Evolutionary conservation across 2,113 vertebrate genomes (phyloP).

Genomic region (Sus scrofa): DNA sequence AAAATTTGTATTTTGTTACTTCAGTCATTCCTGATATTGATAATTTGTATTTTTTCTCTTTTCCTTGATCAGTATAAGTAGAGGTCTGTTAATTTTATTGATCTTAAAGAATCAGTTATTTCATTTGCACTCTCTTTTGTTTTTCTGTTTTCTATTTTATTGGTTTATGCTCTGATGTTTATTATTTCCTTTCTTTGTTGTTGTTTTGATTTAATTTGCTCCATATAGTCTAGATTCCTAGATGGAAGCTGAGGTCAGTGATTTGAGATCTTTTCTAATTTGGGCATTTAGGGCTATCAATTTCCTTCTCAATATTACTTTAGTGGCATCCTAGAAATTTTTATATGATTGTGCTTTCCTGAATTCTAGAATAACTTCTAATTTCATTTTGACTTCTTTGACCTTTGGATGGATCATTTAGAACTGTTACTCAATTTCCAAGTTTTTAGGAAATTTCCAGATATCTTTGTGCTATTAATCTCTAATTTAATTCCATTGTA

Average conservation of each 20-base stretch:
- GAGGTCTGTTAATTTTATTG: background rate
- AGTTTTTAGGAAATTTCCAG: background rate
- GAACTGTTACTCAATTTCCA: background rate
- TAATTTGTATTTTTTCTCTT: background rate
- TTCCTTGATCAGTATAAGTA: background rate
- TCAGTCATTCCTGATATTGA: background rate
- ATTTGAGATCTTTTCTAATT: background rate
- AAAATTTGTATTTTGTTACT: background rate
- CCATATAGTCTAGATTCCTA: background rate
- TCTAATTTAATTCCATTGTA: background rate
- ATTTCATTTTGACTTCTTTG: background rate
- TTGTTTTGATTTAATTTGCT: background rate
- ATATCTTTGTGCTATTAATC: background rate
- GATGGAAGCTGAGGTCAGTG: background rate
- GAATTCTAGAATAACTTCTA: background rate
- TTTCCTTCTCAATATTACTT: background rate
- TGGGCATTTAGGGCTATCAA: background rate
- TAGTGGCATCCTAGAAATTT: background rate
- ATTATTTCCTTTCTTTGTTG: background rate
- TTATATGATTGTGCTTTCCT: background rate
- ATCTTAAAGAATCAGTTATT: background rate
- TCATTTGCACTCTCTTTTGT: background rate
- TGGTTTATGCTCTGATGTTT: background rate
- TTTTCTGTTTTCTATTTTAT: background rate
- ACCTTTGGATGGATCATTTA: background rate